These are phyloP conservation scores for Tenthredo notha DNA, from an alignment of 2,888 invertebrate genomes.

Conservation along the genomic window DNA sequence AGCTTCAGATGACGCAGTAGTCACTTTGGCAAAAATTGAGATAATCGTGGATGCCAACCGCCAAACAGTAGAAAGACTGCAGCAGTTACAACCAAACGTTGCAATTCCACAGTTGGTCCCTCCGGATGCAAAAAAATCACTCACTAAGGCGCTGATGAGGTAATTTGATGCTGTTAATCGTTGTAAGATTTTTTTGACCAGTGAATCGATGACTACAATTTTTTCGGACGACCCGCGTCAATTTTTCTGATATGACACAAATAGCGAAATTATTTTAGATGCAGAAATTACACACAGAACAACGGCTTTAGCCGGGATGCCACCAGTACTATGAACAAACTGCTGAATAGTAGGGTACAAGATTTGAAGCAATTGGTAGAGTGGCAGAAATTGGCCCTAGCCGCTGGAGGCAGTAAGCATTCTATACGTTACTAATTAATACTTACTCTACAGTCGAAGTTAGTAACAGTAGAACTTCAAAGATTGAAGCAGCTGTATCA, in stretches of 20 bases:
- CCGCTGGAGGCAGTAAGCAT: neutral
- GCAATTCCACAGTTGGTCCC: neutral
- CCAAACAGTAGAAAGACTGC: slow-evolving; percentile 15
- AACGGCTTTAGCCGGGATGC: slow-evolving; percentile 30
- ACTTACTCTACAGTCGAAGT: neutral
- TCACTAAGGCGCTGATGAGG: slow-evolving; percentile 23
- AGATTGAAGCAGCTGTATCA: neutral
- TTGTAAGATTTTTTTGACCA: neutral
- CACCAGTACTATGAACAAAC: slow-evolving; percentile 3
- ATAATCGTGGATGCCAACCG: slow-evolving; percentile 24
- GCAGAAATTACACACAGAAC: slow-evolving; percentile 23
- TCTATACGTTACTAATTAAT: neutral
- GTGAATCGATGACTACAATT: neutral
- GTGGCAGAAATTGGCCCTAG: slow-evolving; percentile 13
- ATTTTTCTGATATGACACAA: neutral
- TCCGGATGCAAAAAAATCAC: slow-evolving; percentile 33
- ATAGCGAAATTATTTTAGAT: neutral
- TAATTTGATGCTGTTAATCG: neutral
- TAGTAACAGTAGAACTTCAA: neutral
- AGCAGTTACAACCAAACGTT: slow-evolving; percentile 1
- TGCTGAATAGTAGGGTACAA: neutral
- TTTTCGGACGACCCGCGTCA: neutral
- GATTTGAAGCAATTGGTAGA: slow-evolving; percentile 24
- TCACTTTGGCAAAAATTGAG: slow-evolving; percentile 5
- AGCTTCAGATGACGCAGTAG: slow-evolving; percentile 3